phyloP scores from a whole-genome alignment of 2,113 vertebrate genomes.

The Petrocephalus microphthalmus region DNA sequence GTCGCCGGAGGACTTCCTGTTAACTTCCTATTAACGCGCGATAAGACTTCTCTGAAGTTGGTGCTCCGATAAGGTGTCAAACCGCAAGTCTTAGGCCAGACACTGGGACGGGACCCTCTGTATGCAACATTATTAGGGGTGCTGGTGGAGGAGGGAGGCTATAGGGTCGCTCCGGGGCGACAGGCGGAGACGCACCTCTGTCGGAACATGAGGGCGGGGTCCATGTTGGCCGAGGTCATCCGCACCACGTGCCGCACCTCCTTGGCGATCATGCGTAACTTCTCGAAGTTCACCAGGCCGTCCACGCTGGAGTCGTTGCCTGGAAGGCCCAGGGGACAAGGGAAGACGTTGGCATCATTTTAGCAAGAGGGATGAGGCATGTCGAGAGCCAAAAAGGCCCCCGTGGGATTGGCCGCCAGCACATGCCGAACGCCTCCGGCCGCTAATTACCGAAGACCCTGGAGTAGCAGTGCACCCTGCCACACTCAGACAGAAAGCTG shows the following conservation, averaged over 20 bases:
- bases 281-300: conserved; percentile 94
- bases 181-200: conserved; percentile 72
- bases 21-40: neutral
- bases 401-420: neutral
- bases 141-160: neutral
- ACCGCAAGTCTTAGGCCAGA: neutral
- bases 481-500: neutral
- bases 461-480: no score
- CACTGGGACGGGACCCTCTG: no score
- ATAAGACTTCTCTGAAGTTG: neutral
- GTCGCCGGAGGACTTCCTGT: neutral
- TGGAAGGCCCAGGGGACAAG: conserved; percentile 39
- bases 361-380: neutral
- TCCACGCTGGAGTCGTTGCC: conserved; percentile 92
- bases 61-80: neutral
- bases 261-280: conserved; percentile 94
- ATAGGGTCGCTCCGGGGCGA: no score
- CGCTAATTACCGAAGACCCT: neutral
- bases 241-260: conserved; percentile 86
- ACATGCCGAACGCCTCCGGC: neutral
- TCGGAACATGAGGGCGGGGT: conserved; percentile 92
- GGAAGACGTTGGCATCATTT: neutral
- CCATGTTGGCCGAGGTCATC: conserved; percentile 96
- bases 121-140: neutral
- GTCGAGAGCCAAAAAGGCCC: neutral